phyloP scores from a whole-genome alignment of 2,888 invertebrate species.

The Phlogophora meticulosa region DNA sequence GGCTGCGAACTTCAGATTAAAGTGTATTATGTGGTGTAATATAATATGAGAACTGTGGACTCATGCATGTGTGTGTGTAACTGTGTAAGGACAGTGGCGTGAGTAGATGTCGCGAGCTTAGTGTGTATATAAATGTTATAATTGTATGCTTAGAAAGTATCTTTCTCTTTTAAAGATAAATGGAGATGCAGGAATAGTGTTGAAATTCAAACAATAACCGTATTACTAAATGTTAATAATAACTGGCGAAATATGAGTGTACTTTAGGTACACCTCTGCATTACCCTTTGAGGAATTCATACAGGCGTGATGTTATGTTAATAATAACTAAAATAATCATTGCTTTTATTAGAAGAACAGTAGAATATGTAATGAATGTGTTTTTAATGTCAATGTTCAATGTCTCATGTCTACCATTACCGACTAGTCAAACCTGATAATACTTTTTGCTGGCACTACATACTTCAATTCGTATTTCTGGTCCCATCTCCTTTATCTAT shows the following conservation, averaged over 20 bases:
- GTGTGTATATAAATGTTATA: constrained; percentile 86
- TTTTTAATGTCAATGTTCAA: constrained; percentile 51
- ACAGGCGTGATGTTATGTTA: no score
- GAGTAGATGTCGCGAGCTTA: constrained; percentile 83
- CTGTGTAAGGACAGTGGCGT: constrained; percentile 73
- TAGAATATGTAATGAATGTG: constrained; percentile 43
- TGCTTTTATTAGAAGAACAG: constrained; percentile 43
- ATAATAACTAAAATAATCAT: constrained; percentile 41
- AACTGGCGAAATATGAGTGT: no score
- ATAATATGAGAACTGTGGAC: constrained; percentile 67
- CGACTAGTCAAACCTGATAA: constrained; percentile 50
- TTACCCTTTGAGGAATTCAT: no score
- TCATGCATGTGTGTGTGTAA: constrained; percentile 74
- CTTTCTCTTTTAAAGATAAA: constrained; percentile 74
- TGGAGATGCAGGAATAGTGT: constrained; percentile 67
- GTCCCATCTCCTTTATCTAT: constrained; percentile 72
- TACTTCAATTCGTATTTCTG: constrained; percentile 56
- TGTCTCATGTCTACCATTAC: constrained; percentile 43
- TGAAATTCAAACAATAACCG: constrained; percentile 28
- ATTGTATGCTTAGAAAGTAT: constrained; percentile 81
- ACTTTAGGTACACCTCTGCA: no score
- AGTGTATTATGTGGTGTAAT: constrained; percentile 74
- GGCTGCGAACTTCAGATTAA: constrained; percentile 67
- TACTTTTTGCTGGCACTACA: constrained; percentile 45
- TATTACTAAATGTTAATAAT: constrained; percentile 42